Conservation (phyloP, 2,113 vertebrate species). For the Chunga burmeisteri region DNA sequence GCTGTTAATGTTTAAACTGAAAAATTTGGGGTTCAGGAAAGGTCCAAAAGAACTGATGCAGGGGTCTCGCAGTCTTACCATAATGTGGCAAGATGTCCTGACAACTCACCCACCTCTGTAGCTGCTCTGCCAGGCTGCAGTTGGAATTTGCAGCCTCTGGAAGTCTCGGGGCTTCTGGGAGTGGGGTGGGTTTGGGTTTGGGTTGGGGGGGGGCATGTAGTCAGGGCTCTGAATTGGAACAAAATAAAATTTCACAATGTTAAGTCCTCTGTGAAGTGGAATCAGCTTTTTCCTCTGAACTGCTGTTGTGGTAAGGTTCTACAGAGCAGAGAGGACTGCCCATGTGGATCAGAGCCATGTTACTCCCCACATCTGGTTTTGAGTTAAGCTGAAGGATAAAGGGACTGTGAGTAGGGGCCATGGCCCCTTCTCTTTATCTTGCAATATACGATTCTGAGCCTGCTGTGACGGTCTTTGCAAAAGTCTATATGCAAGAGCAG, state of each 20-base stretch:
- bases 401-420: not conserved
- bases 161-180: not conserved
- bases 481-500: not conserved
- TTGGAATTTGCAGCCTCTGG: not conserved
- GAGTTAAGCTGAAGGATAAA: conserved; percentile 18
- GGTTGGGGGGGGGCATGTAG: not conserved
- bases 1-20: not conserved
- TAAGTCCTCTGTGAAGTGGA: not conserved
- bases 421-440: not conserved
- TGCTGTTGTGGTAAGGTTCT: not conserved
- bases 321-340: not conserved
- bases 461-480: not conserved
- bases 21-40: not conserved
- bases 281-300: not conserved
- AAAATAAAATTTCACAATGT: not conserved
- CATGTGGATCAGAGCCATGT: not conserved
- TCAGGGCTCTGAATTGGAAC: not conserved
- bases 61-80: not conserved
- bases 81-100: not conserved
- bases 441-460: not conserved
- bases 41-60: not conserved
- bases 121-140: not conserved
- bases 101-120: not conserved
- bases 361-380: not conserved
- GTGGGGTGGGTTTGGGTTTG: not conserved